phyloP scores from a whole-genome alignment of 2,888 invertebrate genomes.

The Odontocolon sp. region DNA sequence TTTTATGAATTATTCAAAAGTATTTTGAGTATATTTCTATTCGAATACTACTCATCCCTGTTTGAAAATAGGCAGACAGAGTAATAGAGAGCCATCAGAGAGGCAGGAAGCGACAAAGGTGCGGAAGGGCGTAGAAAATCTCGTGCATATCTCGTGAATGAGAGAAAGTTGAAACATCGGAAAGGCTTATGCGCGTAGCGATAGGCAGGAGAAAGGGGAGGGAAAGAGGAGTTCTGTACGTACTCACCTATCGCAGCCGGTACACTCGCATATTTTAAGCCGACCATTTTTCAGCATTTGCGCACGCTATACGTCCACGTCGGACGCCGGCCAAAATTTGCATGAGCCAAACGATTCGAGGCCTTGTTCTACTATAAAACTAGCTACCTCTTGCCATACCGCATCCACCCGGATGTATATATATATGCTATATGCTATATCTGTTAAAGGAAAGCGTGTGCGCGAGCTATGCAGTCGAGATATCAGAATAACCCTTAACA shows the following conservation, averaged over 20 bases:
- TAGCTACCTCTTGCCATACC: conserved; percentile 34
- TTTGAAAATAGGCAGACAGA: conserved; percentile 6
- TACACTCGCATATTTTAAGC: conserved; percentile 80
- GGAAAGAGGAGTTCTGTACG: conserved; percentile 56
- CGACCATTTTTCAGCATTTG: conserved; percentile 80
- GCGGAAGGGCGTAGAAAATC: conserved; percentile 61
- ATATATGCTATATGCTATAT: neutral
- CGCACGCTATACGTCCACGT: conserved; percentile 73
- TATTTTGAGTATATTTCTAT: no score
- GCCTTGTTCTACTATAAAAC: conserved; percentile 59
- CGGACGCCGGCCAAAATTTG: conserved; percentile 75
- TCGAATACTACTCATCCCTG: no score
- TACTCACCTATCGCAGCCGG: conserved; percentile 78
- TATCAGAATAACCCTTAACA: conserved; percentile 1
- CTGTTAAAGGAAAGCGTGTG: conserved; percentile 8
- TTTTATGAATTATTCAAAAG: no score
- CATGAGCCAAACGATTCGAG: conserved; percentile 71
- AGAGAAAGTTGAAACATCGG: conserved; percentile 70
- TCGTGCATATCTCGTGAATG: conserved; percentile 55
- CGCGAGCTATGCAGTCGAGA: conserved; percentile 2
- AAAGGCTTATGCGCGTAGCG: conserved; percentile 67
- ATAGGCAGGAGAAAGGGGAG: no score
- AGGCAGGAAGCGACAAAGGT: neutral
- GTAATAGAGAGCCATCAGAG: conserved; percentile 11
- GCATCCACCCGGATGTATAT: neutral